Evolutionary conservation across 2,797 vertebrate genomes (phyloP), one percentile per base, ranked within the genome.

Genomic region (Sebastolobus altivelis): DNA sequence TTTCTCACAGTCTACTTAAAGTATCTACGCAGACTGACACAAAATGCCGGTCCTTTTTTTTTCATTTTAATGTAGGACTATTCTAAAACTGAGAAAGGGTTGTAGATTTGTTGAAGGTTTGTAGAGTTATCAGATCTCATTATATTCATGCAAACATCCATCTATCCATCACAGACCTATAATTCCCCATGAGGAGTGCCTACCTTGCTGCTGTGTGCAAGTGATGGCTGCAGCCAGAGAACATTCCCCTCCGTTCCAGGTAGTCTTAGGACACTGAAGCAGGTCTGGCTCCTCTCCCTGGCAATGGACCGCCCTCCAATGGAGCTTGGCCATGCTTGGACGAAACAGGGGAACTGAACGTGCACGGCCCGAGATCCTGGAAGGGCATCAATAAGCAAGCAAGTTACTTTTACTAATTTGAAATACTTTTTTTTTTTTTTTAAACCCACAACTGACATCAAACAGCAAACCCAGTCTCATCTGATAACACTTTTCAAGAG

Each of bases 251-350:
- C 96, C 96, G 65, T 96, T 95, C 96, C 97, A 97, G 77, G 89
- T 87, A 69, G 94, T 95, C 92, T 94, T 97, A 55, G 95, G 93
- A 91, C 97, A 98, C 66, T 96, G 93, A 72, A 97, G 89, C 86
- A 98, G 94, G 81, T 96, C 97, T 84, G 95, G 92, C 94, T 98
- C 97, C 43, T 97, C 95, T 79, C 98, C 97, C 65, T 76, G 94
- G 94, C 98, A 99, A 77, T 76, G 95, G 62, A 97, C 96, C 6
- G 96, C 91, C 73, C 83, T 95, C 97, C 97, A 98, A 72, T 97
- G 95, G 87, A 97, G 58, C 65, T 96, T 96, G 86, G 93, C 86
- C 84, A 90, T 85, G 85, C 93, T 91, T 67, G 93, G 87, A 78
- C 83, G 93, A 79, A 97, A 95, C 71, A 97, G 81, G 0, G 94